A percentile compares a stretch with the other conserved stretches of the same genome.
Conservation (phyloP, 2,113 vertebrate species). For the Alouatta palliata region DNA sequence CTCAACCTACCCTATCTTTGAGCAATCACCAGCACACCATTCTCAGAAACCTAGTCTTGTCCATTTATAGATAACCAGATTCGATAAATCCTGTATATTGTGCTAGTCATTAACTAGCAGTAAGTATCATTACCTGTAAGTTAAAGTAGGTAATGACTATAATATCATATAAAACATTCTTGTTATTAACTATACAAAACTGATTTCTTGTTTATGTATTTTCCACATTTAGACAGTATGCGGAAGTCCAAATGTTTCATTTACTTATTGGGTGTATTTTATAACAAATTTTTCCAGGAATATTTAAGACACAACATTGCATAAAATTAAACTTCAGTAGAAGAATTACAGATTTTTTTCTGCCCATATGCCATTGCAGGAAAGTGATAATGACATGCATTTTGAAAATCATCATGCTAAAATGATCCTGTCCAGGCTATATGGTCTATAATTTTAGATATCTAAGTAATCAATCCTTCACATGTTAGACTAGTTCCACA, state of each 20-base stretch:
- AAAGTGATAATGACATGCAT: neutral
- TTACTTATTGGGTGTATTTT: neutral
- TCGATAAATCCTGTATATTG: neutral
- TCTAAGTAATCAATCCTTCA: neutral
- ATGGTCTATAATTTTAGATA: neutral
- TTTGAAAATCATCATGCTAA: neutral
- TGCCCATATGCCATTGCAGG: neutral
- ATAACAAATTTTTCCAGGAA: neutral
- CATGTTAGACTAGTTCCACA: neutral
- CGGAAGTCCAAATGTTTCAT: neutral
- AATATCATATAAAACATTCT: neutral
- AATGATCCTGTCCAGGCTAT: neutral
- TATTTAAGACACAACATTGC: neutral
- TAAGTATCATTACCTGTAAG: neutral
- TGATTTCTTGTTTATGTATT: neutral
- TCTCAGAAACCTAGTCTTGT: neutral
- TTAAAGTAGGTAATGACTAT: neutral
- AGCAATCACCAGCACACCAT: neutral
- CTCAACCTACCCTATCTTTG: no score
- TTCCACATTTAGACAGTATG: neutral
- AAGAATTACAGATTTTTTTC: neutral
- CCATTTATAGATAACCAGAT: neutral
- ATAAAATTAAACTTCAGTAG: neutral
- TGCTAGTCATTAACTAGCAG: neutral
- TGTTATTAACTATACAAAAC: neutral